phyloP scores from a whole-genome alignment of 2,797 vertebrate species.

The Acanthurus tractus region DNA sequence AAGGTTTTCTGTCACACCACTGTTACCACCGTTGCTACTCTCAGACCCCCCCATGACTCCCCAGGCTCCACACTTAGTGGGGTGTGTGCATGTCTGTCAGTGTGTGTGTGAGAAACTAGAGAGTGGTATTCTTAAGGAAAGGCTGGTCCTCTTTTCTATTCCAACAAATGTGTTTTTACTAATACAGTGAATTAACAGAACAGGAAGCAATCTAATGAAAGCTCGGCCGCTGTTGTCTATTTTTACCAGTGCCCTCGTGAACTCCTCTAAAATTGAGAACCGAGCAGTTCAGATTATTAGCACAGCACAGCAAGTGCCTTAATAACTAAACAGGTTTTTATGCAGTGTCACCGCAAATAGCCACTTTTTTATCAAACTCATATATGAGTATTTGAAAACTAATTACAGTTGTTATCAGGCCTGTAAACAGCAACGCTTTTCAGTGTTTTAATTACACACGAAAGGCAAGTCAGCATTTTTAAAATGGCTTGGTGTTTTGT shows the following conservation, averaged over 20 bases:
- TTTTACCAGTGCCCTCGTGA: conserved; percentile 43
- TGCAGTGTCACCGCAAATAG: conserved; percentile 48
- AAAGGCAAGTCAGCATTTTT: conserved; percentile 52
- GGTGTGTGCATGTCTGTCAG: neutral
- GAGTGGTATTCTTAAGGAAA: neutral
- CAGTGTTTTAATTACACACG: conserved; percentile 62
- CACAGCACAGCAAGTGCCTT: conserved; percentile 29
- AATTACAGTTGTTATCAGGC: conserved; percentile 58
- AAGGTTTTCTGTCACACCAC: conserved; percentile 17
- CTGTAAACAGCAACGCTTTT: conserved; percentile 48
- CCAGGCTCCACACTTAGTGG: too few species aligned
- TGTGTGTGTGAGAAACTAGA: neutral
- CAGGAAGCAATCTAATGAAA: conserved; percentile 28
- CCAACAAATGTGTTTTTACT: conserved; percentile 14
- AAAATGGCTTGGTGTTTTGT: conserved; percentile 25
- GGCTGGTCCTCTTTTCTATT: conserved; percentile 11
- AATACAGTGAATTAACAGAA: conserved; percentile 24
- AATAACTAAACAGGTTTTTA: conserved; percentile 37
- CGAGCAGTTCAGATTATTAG: conserved; percentile 45
- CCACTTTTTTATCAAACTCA: conserved; percentile 17
- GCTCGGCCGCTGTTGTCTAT: conserved; percentile 48
- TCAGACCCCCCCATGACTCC: too few species aligned
- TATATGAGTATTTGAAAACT: conserved; percentile 49
- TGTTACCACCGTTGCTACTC: conserved; percentile 1
- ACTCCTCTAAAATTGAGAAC: conserved; percentile 40